Evolutionary conservation across 2,888 invertebrate species (phyloP), one percentile per base, ranked within the genome.

Genomic region (Cyrtodaria siliqua): DNA sequence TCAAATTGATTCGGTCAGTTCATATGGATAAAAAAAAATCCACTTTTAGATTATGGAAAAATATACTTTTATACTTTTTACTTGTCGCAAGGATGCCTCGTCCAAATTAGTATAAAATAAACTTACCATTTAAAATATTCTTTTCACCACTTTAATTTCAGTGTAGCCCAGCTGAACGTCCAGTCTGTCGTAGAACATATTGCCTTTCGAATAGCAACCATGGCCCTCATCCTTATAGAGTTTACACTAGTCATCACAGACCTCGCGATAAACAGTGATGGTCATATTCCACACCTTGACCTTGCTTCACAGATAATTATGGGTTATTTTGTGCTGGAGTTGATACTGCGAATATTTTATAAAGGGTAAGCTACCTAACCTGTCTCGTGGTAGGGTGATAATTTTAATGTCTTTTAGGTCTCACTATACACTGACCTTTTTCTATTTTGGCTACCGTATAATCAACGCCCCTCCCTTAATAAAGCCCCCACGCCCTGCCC

Each of bases 281-380:
- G 84, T 18, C 79, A 81, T 38, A 72, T 74, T 56, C 72, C 70
- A 49, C 80, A 79, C 12, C 66, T 91, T 4, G 92, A 92, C 59
- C 87, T 89, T 44, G 82, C 89, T 26, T 92, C 93, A 26, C 88
- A 93, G 49, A 86, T 90, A 68, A 92, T 94, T 79, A 92, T 93
- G 38, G 87, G 89, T 3, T 92, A 92, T 76, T 94, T 94, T 82
- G 86, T 93, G 33, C 62, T 93, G 12, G 94, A 94, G 84, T 89
- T 94, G 44, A 70, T 76, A 55, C 84, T 93, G 2, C 86, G 94
- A 63, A 91, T 94, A 27, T 91, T 92, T 83, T 93, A 90, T 44
- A 88, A 91, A 75, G 92, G 93, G 93, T 93, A 86, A 83, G 91
- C 75, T 55, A 2, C 6, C 49, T 18, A 29, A 14, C 49, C 23